phyloP scores from a whole-genome alignment of 30 jellyfish, hydroid and myxozoan species.

The Hydra vulgaris region DNA sequence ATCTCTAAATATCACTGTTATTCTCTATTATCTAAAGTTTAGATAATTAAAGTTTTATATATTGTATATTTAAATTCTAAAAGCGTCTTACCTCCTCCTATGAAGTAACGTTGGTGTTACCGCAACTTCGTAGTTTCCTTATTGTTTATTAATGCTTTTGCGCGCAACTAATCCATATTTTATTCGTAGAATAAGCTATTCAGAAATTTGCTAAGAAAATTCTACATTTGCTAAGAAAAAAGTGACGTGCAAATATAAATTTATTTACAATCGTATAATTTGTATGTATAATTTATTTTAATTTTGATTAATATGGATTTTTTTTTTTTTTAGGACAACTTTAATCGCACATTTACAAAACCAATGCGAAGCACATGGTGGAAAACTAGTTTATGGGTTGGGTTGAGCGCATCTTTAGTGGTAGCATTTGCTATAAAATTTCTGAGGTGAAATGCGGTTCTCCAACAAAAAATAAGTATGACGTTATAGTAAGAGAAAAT shows the following conservation, averaged over 20 bases:
- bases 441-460: neutral
- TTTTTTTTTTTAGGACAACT: neutral
- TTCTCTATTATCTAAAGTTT: no score
- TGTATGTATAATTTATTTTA: neutral
- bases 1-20: no score
- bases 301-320: no score
- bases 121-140: neutral
- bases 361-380: neutral
- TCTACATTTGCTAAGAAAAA: neutral
- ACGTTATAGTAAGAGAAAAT: no score
- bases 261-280: no score
- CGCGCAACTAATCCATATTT: neutral
- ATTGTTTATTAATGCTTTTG: neutral
- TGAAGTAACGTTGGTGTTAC: neutral
- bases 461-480: no score
- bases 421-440: neutral
- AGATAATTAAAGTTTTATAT: no score
- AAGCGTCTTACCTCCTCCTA: no score
- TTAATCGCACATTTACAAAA: neutral
- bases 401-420: neutral
- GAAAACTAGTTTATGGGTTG: neutral
- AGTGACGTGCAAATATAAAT: no score
- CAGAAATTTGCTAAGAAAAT: no score
- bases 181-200: neutral
- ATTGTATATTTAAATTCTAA: no score